phyloP scores from a whole-genome alignment of 2,888 invertebrate genomes.

The Ormyrus nitidulus region DNA sequence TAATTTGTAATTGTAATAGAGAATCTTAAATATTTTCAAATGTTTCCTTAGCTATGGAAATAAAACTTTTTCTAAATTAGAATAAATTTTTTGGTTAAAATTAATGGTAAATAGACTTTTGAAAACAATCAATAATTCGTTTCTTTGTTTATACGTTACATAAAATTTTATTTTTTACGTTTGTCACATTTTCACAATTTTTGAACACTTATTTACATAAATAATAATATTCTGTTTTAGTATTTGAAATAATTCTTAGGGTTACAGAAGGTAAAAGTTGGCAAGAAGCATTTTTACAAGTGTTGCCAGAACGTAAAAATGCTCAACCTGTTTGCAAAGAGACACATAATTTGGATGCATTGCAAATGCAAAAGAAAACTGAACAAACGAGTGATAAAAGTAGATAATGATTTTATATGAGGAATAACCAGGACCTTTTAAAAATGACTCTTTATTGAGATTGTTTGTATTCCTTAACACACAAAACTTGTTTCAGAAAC shows the following conservation, averaged over 20 bases:
- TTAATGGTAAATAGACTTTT: not conserved
- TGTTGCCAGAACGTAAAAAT: constrained; percentile 87
- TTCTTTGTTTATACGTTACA: not conserved
- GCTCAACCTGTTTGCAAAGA: constrained; percentile 76
- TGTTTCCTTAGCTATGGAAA: too few species aligned
- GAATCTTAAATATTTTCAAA: too few species aligned
- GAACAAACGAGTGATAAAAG: constrained; percentile 26
- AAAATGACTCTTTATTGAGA: constrained; percentile 54
- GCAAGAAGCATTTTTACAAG: constrained; percentile 86
- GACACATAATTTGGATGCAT: constrained; percentile 46
- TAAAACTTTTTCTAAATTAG: too few species aligned
- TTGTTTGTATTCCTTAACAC: constrained; percentile 49
- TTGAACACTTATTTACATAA: not conserved
- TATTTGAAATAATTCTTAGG: constrained; percentile 88
- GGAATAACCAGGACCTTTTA: constrained; percentile 34
- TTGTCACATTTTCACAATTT: not conserved
- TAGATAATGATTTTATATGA: constrained; percentile 43
- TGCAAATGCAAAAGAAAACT: constrained; percentile 37
- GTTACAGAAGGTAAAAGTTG: constrained; percentile 87
- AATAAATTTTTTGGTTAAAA: too few species aligned
- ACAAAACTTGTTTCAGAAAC: constrained; percentile 53
- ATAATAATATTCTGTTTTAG: constrained; percentile 76
- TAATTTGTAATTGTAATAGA: too few species aligned
- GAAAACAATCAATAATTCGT: not conserved
- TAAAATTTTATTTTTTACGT: constrained; percentile 2